Evolutionary conservation across 2,113 vertebrate genomes (phyloP), one percentile per base, ranked within the genome.

Genomic region (Mormyrus iriodes): DNA sequence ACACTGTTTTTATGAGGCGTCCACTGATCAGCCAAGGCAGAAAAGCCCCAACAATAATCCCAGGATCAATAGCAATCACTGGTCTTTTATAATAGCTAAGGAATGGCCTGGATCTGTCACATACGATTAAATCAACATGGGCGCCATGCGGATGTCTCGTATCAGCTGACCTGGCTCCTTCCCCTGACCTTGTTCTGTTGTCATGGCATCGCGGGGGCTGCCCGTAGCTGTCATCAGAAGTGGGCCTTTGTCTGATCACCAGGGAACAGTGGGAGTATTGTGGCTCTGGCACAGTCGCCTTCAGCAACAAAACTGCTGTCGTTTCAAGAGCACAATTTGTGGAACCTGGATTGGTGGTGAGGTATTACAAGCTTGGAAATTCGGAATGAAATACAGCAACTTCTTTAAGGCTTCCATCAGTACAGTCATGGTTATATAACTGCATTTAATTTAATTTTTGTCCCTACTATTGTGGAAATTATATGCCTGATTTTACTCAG

Each of bases 61-160:
- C 91, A 93, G 93, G 94, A 97, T 97, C 96, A 95, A 97, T 97
- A 96, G 88, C 93, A 91, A 90, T 94, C 94, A 93, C 93, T 91
- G 90, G 92, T 94, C 95, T 95, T 97, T 96, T 96, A 95, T 96
- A 95, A 96, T 94, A 93, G 94, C 94, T 96, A 93, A 94, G 95
- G 93, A 92, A 86, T 94, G 97, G 94, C 96, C 97, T 96, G 94
- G 95, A 97, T 97, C 96, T 97, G 96, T 97, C 97, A 97, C 92
- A 91, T 93, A 89, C 94, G 95, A 96, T 97, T 95, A 95, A 93
- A 94, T 94, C 93, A 92, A 90, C 90, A 93, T 79, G 92, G 90
- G 91, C 94, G 91, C 95, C 93, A 94, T 91, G 87, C 89, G 94
- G 84, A 85, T 86, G 46, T 83, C 90, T 53, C 92, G 92, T 92